Percentiles rank a stretch among this genome's conserved stretches.
phyloP scores from a whole-genome alignment of 2,797 vertebrate species.

The Chanos chanos region DNA sequence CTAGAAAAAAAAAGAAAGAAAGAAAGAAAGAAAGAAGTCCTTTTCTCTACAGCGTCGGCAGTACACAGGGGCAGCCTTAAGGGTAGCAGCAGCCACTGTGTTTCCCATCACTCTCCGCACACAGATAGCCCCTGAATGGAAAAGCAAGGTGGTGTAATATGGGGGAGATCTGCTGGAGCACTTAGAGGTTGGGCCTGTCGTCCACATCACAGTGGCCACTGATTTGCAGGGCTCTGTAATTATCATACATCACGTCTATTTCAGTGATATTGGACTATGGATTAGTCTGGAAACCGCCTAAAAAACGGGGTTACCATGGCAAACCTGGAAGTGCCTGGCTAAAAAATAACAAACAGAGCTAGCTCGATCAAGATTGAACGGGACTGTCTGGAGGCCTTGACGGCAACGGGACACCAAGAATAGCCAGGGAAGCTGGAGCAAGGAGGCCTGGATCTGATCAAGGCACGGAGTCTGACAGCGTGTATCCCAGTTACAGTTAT shows the following conservation, averaged over 20 bases:
- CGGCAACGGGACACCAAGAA: slow-evolving; percentile 14
- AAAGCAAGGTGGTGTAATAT: slow-evolving; percentile 68
- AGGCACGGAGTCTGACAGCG: slow-evolving; percentile 9
- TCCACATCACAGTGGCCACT: slow-evolving; percentile 76
- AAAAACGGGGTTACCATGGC: slow-evolving; percentile 70
- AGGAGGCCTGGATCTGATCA: slow-evolving; percentile 23
- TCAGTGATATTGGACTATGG: slow-evolving; percentile 69
- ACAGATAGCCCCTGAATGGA: slow-evolving; percentile 66
- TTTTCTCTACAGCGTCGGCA: neutral
- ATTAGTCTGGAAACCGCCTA: slow-evolving; percentile 68
- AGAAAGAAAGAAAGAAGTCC: neutral
- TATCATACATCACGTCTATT: slow-evolving; percentile 68
- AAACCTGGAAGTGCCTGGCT: slow-evolving; percentile 62
- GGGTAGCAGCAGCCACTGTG: slow-evolving; percentile 55
- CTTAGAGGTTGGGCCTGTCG: slow-evolving; percentile 64
- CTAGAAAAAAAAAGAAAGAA: slow-evolving; percentile 2
- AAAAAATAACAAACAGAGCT: slow-evolving; percentile 72
- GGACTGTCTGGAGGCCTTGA: slow-evolving; percentile 26
- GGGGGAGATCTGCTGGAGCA: slow-evolving; percentile 67
- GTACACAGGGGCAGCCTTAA: slow-evolving; percentile 28
- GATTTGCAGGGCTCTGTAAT: slow-evolving; percentile 71
- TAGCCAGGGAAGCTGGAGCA: slow-evolving; percentile 10
- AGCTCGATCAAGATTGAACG: slow-evolving; percentile 55
- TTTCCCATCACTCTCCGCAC: slow-evolving; percentile 67
- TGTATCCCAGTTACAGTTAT: slow-evolving; percentile 14